Base-by-base conservation (phyloP, 2,113 vertebrate genomes). In the Seriola rivoliana region DNA sequence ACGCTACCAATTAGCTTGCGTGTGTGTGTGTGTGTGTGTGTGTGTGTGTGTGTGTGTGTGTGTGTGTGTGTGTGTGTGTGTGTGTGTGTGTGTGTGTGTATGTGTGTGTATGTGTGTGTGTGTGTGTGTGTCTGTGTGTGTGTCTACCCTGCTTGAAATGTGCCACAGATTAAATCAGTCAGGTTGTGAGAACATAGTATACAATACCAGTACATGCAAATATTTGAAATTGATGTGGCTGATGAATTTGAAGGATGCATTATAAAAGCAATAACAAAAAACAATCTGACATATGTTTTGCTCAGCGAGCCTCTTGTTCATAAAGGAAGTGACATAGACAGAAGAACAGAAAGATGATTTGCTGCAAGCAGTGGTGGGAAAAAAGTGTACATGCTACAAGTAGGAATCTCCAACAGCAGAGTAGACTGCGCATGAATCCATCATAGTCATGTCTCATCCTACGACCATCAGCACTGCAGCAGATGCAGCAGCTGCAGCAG, bases 1-100 rank as follows among this genome's bases (percentile, higher is more conserved):
- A 87, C 32, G 10, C 66, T 36, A 65, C 77, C 89, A 85, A 83
- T 91, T 91, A 80, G 46, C 34, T 71, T 44, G 58, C 71, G 58
- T 46, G 57, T 67, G 46, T 57, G 63, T 32, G 62, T 69, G 8
- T 58, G 44, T 57, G 58, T 54, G 81, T 75, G 44, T 68, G 58
- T 76, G 58, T 46, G 57, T 67, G 46, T 57, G 63, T 32, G 62
- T 69, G 8, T 44, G 58, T 76, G 58, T 46, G 57, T 67, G 46
- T 57, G 63, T 32, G 62, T 69, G 8, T 44, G 58, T 76, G 58
- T 46, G 57, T 67, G 46, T 57, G 63, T 32, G 62, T 69, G 8
- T 58, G 44, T 57, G 58, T 54, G 81, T 75, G 44, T 68, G 58
- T 76, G 58, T 46, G 57, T 67, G 46, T 57, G 63, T 32, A 58